These are phyloP conservation scores for Serrognathus titanus DNA, from an alignment of 2,888 invertebrate genomes.

Conservation along the genomic window DNA sequence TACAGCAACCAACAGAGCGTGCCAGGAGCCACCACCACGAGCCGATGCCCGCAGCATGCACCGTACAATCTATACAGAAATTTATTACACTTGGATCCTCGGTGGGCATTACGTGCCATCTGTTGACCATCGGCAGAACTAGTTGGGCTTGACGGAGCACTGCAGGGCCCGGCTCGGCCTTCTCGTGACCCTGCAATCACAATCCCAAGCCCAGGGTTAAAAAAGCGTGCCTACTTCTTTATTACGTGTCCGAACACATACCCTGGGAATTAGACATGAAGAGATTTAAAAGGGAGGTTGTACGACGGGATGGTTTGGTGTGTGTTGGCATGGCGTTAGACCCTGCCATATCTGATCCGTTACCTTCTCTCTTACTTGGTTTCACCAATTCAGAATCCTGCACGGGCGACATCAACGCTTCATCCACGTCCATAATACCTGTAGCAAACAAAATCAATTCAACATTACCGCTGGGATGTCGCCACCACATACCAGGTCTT, in stretches of 20 bases:
- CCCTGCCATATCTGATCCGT: conserved; percentile 44
- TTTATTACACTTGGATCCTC: conserved; percentile 78
- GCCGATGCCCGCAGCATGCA: conserved; percentile 34
- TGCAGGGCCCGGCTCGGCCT: conserved; percentile 48
- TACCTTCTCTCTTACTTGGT: conserved; percentile 65
- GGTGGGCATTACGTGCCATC: conserved; percentile 73
- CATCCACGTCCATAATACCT: conserved; percentile 45
- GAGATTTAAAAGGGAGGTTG: conserved; percentile 91
- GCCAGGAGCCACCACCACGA: conserved; percentile 33
- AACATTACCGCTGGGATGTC: too few species aligned
- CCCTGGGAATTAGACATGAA: conserved; percentile 95
- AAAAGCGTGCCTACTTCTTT: conserved; percentile 5
- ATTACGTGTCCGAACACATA: conserved; percentile 47
- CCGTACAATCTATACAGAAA: conserved; percentile 39
- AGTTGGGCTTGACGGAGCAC: conserved; percentile 70
- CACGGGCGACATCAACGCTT: conserved; percentile 39
- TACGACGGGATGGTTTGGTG: conserved; percentile 83
- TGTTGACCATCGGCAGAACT: conserved; percentile 58
- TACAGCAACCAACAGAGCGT: conserved; percentile 32
- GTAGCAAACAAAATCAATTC: neutral
- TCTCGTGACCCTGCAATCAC: conserved; percentile 62
- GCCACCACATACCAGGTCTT: conserved; percentile 70
- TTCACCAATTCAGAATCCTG: conserved; percentile 46
- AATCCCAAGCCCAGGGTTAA: conserved; percentile 65
- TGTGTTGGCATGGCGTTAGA: conserved; percentile 52